Evolutionary conservation across 2,888 invertebrate species (phyloP), one percentile per base, ranked within the genome.

Genomic region (Mayetiola destructor): DNA sequence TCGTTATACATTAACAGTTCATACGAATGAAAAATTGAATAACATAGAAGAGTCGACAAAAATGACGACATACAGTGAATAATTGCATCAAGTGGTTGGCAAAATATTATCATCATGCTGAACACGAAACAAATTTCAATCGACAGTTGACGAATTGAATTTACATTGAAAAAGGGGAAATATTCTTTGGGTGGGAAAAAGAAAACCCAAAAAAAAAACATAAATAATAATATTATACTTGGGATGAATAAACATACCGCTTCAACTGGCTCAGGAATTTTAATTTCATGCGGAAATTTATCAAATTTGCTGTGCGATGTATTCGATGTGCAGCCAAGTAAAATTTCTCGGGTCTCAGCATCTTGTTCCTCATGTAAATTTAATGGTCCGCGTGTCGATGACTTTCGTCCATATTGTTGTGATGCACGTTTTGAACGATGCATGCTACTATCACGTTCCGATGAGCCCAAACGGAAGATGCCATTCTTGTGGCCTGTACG

Each of bases 231-330:
- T 10, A 20, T 3, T 14, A 21, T 16, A 56, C 9, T 35, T 52
- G 12, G 29, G 27, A n/a, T n/a, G n/a, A 21, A 32, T 36, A 57
- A 59, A 64, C 66, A 35, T 64, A 66, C 66, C 56, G 66, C 65
- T 64, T 66, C 66, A 5, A 65, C 66, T 35, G 66, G 65, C 57
- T 66, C 66, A 35, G 65, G 66, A 57, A 66, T 60, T 60, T 63
- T 63, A 42, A 61, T 64, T 55, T 63, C 63, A 55, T 59, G 57
- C 53, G 60, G 60, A 61, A 63, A 62, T 21, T 61, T 59, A 42
- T 64, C 64, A 21, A 61, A 61, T 59, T 62, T 63, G 2, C 21
- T 53, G 35, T 37, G 55, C 10, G 32, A 35, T 36, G 54, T 54
- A n/a, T n/a, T n/a, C 14, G 23, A 8, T 20, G 30, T 53, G 29